A percentile compares a stretch with the other conserved stretches of the same genome.
phyloP scores from a whole-genome alignment of 2,797 vertebrate genomes.

The Harpagifer antarcticus region DNA sequence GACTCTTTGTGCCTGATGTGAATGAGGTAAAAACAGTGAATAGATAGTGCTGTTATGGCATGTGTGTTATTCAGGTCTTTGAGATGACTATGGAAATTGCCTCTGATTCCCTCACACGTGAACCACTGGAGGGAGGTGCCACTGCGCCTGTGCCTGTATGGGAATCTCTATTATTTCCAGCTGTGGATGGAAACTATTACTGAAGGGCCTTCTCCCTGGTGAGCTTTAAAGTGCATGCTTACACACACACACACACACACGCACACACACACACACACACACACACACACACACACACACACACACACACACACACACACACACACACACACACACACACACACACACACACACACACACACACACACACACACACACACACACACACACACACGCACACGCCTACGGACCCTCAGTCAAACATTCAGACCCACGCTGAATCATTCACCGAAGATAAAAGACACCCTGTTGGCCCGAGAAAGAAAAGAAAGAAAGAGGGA shows the following conservation, averaged over 20 bases:
- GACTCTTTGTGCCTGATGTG: constrained; percentile 14
- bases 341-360: constrained; percentile 1
- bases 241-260: constrained; percentile 42
- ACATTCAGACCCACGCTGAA: constrained; percentile 71
- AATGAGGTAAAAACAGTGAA: constrained; percentile 29
- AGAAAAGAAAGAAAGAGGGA: constrained; percentile 50
- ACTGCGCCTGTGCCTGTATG: constrained; percentile 71
- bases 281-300: constrained; percentile 41
- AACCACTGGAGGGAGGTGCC: constrained; percentile 80
- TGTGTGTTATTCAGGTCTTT: constrained; percentile 42
- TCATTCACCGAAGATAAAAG: constrained; percentile 79
- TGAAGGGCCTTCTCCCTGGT: constrained; percentile 76
- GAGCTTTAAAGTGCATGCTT: constrained; percentile 71
- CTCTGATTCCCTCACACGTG: constrained; percentile 60
- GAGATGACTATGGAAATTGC: constrained; percentile 49
- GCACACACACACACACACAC: constrained; percentile 23
- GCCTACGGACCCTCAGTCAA: constrained; percentile 59
- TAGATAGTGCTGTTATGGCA: constrained; percentile 7
- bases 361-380: constrained; percentile 33
- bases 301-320: constrained; percentile 21
- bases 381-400: constrained; percentile 34
- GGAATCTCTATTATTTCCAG: constrained; percentile 89
- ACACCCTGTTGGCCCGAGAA: constrained; percentile 72
- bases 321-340: constrained; percentile 39
- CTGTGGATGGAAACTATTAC: constrained; percentile 91